These are phyloP conservation scores for Hypomecis atomaria DNA, from an alignment of 2,888 invertebrate species.

Conservation along the genomic window DNA sequence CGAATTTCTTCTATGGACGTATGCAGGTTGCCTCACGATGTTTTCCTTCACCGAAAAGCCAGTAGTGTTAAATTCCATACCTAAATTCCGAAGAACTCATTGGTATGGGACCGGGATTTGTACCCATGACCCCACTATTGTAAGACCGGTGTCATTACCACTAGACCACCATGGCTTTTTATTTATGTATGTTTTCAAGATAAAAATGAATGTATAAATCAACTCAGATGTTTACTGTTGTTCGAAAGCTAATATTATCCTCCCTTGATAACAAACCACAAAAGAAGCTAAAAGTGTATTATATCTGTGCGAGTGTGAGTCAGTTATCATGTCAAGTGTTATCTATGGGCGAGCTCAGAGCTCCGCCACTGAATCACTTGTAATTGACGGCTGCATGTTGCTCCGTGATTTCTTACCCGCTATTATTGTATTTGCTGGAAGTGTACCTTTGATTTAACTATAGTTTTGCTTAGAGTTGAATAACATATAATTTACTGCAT, in stretches of 20 bases:
- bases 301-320: constrained; percentile 23
- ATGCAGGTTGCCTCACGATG: no score
- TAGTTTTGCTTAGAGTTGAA: neutral
- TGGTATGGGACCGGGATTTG: no score
- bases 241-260: neutral
- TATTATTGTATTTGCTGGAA: neutral
- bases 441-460: neutral
- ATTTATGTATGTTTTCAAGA: no score
- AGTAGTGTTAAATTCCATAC: no score
- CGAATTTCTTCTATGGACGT: no score
- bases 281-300: constrained; percentile 7
- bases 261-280: neutral
- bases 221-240: neutral
- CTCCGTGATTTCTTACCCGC: constrained; percentile 9
- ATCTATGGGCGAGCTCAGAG: constrained; percentile 24
- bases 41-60: no score
- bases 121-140: no score
- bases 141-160: no score
- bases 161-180: no score
- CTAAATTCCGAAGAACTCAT: no score
- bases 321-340: constrained; percentile 36
- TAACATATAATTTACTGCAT: neutral
- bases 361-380: constrained; percentile 12
- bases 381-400: constrained; percentile 11
- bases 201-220: no score